Base-by-base conservation (phyloP, 2,888 invertebrate species). In the Phrixothrix hirtus region DNA sequence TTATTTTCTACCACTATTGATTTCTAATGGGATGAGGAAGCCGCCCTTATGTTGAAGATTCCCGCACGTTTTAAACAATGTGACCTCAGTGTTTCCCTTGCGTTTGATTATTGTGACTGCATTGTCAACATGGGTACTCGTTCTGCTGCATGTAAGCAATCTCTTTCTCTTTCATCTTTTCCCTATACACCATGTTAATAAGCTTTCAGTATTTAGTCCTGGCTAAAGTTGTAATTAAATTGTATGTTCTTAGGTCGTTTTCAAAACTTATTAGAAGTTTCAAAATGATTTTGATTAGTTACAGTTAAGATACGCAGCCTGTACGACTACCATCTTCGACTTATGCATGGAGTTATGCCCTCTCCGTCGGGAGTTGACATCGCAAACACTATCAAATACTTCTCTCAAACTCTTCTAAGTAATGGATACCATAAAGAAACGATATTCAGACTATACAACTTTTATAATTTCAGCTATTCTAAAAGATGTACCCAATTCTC, bases 251-350 rank as follows among this genome's bases (percentile, higher is more conserved):
- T n/a, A n/a, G n/a, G n/a, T n/a, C n/a, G n/a, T n/a, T n/a, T n/a
- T n/a, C n/a, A n/a, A n/a, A n/a, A n/a, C n/a, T n/a, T n/a, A n/a
- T n/a, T n/a, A n/a, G n/a, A n/a, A n/a, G n/a, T n/a, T n/a, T n/a
- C n/a, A n/a, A n/a, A n/a, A n/a, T n/a, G n/a, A n/a, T n/a, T n/a
- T n/a, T n/a, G n/a, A n/a, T n/a, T 79, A 98, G 97, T 98, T 82
- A 95, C 96, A 71, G 93, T 97, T 66, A 99, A 99, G 83, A 89
- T 99, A 73, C 88, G 95, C 70, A 95, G 92, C 75, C 85, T 99
- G 63, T 93, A 95, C 78, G 99, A 99, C 78, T 95, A 91, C 78
- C 95, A 98, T 78, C 84, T 92, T 71, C 87, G 97, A 62, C 83
- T 96, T 63, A 85, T 92, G 75, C 93, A 95, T 81, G 92, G 92